These are phyloP conservation scores for Phengaris alcon DNA, from an alignment of 2,888 invertebrate species.

Conservation along the genomic window DNA sequence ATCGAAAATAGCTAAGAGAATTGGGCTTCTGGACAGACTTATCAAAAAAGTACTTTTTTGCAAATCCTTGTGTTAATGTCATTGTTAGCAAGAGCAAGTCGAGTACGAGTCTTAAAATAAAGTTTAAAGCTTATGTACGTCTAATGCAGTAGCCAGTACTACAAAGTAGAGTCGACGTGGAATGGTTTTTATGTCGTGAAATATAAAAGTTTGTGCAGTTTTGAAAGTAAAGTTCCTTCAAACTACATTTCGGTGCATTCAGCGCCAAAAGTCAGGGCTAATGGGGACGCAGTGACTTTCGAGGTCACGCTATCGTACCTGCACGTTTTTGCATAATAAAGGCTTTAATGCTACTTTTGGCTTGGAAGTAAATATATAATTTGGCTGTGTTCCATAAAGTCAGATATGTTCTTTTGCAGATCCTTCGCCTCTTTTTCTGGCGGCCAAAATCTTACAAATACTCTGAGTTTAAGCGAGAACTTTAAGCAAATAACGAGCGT, in stretches of 20 bases:
- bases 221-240: slow-evolving; percentile 9
- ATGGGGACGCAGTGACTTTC: neutral
- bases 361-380: slow-evolving; percentile 11
- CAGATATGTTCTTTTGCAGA: neutral
- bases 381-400: neutral
- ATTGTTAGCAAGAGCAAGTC: no score
- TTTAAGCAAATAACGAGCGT: neutral
- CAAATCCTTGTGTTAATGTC: no score
- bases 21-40: no score
- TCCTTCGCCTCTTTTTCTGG: neutral
- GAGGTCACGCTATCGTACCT: slow-evolving; percentile 2
- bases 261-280: slow-evolving; percentile 3
- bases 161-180: neutral
- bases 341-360: slow-evolving; percentile 18
- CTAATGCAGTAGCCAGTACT: neutral
- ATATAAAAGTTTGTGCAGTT: slow-evolving; percentile 27
- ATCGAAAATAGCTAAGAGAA: neutral
- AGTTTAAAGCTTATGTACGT: slow-evolving; percentile 8
- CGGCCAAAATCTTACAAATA: neutral
- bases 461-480: neutral
- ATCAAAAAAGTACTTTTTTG: no score
- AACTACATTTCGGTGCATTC: slow-evolving; percentile 17
- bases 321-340: slow-evolving; percentile 10
- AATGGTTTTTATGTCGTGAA: neutral
- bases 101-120: neutral